Evolutionary conservation across 2,888 invertebrate genomes (phyloP).

Genomic region (Teleogryllus oceanicus): DNA sequence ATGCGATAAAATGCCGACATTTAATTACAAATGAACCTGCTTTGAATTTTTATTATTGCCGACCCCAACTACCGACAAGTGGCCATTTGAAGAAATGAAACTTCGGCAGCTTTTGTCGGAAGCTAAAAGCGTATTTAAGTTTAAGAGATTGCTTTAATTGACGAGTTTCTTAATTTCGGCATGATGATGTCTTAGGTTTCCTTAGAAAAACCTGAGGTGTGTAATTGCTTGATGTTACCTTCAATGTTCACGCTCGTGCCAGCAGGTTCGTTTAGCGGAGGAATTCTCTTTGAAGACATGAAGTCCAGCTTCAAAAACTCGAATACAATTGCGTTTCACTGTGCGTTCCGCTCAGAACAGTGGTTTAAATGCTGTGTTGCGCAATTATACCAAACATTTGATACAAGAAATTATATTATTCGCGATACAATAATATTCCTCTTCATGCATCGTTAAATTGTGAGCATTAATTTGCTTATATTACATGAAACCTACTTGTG

Average conservation of each 20-base stretch:
- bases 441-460: too few relatives aligned
- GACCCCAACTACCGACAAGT: not conserved
- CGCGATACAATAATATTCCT: too few relatives aligned
- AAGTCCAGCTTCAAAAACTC: too few relatives aligned
- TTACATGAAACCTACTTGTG: too few relatives aligned
- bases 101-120: not conserved
- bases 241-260: not conserved
- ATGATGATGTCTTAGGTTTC: not conserved
- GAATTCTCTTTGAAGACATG: too few relatives aligned
- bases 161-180: not conserved
- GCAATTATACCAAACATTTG: too few relatives aligned
- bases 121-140: not conserved
- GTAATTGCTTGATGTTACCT: not conserved
- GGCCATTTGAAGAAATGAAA: conserved; percentile 7
- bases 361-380: too few relatives aligned
- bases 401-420: too few relatives aligned
- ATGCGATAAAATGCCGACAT: conserved; percentile 1
- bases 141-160: not conserved
- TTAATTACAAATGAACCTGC: conserved; percentile 18
- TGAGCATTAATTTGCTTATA: too few relatives aligned
- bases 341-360: too few relatives aligned
- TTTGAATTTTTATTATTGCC: not conserved
- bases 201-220: not conserved
- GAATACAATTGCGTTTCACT: too few relatives aligned
- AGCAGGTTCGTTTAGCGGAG: too few relatives aligned